Percentiles rank a stretch among this genome's conserved stretches.
phyloP scores from a whole-genome alignment of 2,888 invertebrate species.

The Octodonta nipae region DNA sequence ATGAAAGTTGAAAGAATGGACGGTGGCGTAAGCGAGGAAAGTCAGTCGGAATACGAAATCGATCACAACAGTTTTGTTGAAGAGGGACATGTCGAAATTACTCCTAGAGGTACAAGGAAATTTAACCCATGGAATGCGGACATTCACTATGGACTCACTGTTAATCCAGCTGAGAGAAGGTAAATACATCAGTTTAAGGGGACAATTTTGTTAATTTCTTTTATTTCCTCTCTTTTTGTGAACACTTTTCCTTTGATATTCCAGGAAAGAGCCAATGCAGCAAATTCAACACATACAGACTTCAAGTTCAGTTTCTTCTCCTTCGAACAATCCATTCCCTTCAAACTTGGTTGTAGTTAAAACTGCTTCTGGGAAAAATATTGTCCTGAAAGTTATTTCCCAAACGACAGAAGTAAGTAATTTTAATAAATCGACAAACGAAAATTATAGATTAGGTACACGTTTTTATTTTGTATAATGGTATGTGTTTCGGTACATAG shows the following conservation, averaged over 20 bases:
- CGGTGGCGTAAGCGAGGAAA: conserved; percentile 26
- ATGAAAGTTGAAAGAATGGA: conserved; percentile 22
- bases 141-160: conserved; percentile 34
- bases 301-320: conserved; percentile 8
- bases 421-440: too few species aligned
- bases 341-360: conserved; percentile 34
- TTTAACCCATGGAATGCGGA: conserved; percentile 36
- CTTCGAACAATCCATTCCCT: conserved; percentile 18
- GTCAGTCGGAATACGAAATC: conserved; percentile 27
- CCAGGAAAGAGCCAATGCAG: conserved; percentile 2
- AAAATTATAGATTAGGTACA: too few species aligned
- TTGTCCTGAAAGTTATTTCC: conserved; percentile 32
- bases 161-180: conserved; percentile 30
- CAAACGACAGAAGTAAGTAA: conserved; percentile 23
- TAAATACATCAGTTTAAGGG: conserved; percentile 11
- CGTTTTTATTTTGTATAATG: too few species aligned
- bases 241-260: neutral
- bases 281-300: neutral
- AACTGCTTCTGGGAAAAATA: conserved; percentile 34
- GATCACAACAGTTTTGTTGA: conserved; percentile 11
- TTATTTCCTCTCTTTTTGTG: too few species aligned
- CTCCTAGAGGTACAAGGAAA: conserved; percentile 15
- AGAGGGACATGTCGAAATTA: conserved; percentile 1
- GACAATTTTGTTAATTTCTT: too few species aligned
- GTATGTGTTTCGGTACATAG: too few species aligned